Base-by-base conservation (phyloP, 2,797 vertebrate species). In the Percopsis omiscomaycus region DNA sequence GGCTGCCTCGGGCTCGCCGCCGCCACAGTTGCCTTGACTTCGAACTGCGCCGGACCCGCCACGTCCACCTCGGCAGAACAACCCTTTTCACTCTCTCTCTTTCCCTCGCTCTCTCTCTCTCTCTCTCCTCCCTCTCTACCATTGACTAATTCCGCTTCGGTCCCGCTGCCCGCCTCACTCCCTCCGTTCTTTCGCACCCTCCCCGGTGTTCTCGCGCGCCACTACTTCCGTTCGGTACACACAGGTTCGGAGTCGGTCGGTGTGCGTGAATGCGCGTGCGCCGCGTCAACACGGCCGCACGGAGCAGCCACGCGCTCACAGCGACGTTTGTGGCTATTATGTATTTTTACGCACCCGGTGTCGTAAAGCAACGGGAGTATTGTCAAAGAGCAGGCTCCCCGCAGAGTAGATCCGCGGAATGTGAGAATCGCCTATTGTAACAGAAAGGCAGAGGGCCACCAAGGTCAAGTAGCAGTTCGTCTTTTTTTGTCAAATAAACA, bases 61-160 rank as follows among this genome's bases (percentile, higher is more conserved):
- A 93, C 92, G 92, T 93, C 92, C 92, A 84, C 91, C 88, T 88
- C 88, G 83, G 81, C 87, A 87, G 74, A 79, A 83, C 80, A 84
- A 55, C 87, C 85, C 86, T 82, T 80, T 85, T 68, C 58, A 55
- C 75, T 75, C 69, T 63, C 68, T 74, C 83, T 81, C 86, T 61
- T 82, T 77, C 84, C 74, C 83, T 79, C 84, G 76, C 82, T 77
- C 75, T 75, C 74, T 65, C 56, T 57, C 74, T 64, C 55, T 61
- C 60, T 27, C 46, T 57, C 50, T 61, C 51, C 52, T 66, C n/a
- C 47, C 69, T 48, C 49, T 75, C 65, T 59, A 69, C 58, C 50
- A 46, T 58, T 59, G 61, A 71, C 69, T 81, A 71, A 74, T 77
- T 79, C 65, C 69, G 71, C 74, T 75, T 68, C 69, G 73, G 62